Evolutionary conservation across 2,797 vertebrate species (phyloP).

Genomic region (Alcedo quadribrachys): DNA sequence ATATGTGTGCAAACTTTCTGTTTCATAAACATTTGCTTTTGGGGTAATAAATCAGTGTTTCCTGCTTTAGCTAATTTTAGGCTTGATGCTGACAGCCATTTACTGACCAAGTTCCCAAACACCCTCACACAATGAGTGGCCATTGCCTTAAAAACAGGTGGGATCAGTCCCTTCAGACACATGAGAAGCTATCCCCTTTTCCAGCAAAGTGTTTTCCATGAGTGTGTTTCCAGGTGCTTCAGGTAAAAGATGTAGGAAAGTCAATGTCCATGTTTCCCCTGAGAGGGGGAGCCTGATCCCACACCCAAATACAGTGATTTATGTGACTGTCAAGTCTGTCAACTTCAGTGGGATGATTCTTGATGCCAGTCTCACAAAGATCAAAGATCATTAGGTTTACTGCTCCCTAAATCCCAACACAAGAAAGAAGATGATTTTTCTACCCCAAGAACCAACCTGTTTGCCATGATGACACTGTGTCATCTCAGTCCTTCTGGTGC

Average conservation of each 20-base stretch:
- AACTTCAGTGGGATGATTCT: background rate
- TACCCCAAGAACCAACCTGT: background rate
- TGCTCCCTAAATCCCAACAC: background rate
- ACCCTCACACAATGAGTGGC: background rate
- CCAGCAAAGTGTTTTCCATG: background rate
- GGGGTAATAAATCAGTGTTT: slow-evolving; percentile 54
- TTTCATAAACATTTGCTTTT: slow-evolving; percentile 35
- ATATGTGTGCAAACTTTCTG: background rate
- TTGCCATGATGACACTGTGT: background rate
- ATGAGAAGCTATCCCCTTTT: background rate
- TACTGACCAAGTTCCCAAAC: slow-evolving; percentile 16
- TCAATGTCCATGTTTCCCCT: background rate
- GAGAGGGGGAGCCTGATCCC: background rate
- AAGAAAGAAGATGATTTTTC: background rate
- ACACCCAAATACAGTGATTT: background rate
- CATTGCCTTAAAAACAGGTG: background rate
- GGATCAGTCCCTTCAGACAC: slow-evolving; percentile 21
- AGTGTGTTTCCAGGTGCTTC: background rate
- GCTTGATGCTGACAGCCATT: slow-evolving; percentile 45
- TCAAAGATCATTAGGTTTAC: background rate
- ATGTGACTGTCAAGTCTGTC: background rate
- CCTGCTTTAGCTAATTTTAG: slow-evolving; percentile 48
- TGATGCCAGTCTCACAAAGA: background rate
- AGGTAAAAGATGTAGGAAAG: background rate
- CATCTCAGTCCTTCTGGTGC: background rate